Evolutionary conservation across 1,140 invertebrate genomes (phyloP).

Genomic region (Monochamus saltuarius): DNA sequence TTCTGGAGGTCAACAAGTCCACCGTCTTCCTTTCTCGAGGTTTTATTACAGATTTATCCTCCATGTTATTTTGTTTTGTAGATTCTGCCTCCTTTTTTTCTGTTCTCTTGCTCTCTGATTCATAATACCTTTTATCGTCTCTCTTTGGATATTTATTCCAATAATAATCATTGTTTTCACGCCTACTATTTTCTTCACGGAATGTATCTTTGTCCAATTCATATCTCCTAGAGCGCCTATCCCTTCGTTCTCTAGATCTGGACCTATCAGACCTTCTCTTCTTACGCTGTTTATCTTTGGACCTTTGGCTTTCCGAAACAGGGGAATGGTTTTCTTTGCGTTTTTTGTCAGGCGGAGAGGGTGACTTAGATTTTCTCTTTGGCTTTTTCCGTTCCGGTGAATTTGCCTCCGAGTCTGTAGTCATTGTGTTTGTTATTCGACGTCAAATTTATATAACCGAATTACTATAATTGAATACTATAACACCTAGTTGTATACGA

Average conservation of each 20-base stretch:
- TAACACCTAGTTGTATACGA: too few relatives aligned
- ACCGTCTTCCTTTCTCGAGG: slow-evolving; percentile 59
- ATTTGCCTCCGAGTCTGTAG: neutral
- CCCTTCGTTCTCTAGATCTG: too few relatives aligned
- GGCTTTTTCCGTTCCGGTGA: slow-evolving; percentile 1
- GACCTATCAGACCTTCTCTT: too few relatives aligned
- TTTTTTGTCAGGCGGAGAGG: too few relatives aligned
- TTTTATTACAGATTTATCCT: slow-evolving; percentile 28
- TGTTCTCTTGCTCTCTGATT: slow-evolving; percentile 18
- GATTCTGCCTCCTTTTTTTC: slow-evolving; percentile 28
- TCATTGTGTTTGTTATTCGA: neutral
- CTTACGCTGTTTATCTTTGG: too few relatives aligned
- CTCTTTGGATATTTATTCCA: slow-evolving; percentile 51
- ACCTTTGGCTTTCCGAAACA: too few relatives aligned
- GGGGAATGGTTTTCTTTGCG: too few relatives aligned
- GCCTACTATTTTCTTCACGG: neutral
- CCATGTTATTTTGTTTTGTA: slow-evolving; percentile 18
- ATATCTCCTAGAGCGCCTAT: too few relatives aligned
- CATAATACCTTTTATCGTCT: slow-evolving; percentile 45
- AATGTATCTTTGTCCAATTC: too few relatives aligned
- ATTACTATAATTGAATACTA: too few relatives aligned
- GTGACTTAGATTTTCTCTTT: too few relatives aligned
- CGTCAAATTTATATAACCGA: too few relatives aligned
- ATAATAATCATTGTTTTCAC: slow-evolving; percentile 47
- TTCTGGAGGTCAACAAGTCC: slow-evolving; percentile 79